Base-by-base conservation (phyloP, 2,797 vertebrate species). In the Mionectes olivaceus region DNA sequence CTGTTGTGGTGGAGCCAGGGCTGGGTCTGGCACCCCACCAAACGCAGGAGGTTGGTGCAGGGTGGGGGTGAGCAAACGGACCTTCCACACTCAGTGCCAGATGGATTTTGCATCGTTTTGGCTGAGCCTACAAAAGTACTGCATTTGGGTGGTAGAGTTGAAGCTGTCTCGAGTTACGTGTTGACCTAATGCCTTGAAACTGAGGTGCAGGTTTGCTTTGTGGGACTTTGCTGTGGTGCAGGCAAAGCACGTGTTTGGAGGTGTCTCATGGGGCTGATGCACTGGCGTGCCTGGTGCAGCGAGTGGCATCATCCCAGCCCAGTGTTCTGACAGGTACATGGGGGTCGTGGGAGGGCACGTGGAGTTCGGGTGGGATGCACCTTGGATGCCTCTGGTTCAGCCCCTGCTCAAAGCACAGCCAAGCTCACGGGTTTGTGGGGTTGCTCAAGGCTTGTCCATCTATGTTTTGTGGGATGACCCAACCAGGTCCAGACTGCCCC, bases 291-390 rank as follows among this genome's bases (percentile, higher is more conserved):
- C n/a, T 41, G 22, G 57, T 23, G 21, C 55, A 37, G 1, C 30
- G 39, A 84, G 35, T 10, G 70, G 3, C 44, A 2, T 19, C 43
- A 33, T 13, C 55, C 17, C n/a, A 4, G 7, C 14, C 13, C 1
- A 1, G 12, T 12, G 22, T 2, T 53, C 52, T 25, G 56, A 11
- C 17, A 2, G 4, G 3, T 17, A 3, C 4, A 1, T 21, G 10
- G 19, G 30, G 30, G 10, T 10, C 74, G 37, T 53, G 35, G 69
- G 56, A 63, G 55, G 53, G 18, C 63, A 41, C 23, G 18, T 23
- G 23, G n/a, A 25, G 10, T 63, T 75, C 7, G 3, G 49, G 22
- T 59, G 70, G 56, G 53, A 61, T 7, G 37, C 37, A 52, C n/a
- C 57, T 81, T n/a, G 65, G 41, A 43, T 57, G 9, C 25, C 64